Conservation (phyloP, 2,888 invertebrate species). For the Conistra vaccinii region DNA sequence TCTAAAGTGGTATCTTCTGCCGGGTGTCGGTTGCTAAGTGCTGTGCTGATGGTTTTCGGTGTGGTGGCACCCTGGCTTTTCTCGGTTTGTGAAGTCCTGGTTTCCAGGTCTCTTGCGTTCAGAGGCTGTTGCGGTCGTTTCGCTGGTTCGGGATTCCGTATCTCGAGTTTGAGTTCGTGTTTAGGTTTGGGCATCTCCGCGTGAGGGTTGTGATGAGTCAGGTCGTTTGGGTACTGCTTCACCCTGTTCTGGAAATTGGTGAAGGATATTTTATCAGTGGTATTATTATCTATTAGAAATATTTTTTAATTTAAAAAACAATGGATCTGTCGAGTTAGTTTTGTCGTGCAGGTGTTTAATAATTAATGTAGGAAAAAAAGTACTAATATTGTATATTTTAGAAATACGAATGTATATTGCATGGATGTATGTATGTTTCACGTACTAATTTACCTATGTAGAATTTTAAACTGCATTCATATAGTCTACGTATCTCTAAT, state of each 20-base stretch:
- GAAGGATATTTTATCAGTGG: not conserved
- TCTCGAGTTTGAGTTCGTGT: slow-evolving; percentile 85
- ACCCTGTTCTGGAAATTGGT: slow-evolving; percentile 83
- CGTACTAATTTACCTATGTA: not conserved
- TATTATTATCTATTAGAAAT: not conserved
- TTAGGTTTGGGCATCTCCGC: slow-evolving; percentile 86
- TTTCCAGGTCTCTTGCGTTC: slow-evolving; percentile 83
- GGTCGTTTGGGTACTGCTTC: slow-evolving; percentile 84
- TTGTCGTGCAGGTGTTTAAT: too few species aligned
- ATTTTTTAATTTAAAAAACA: not conserved
- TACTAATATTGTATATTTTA: not conserved
- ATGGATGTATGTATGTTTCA: not conserved
- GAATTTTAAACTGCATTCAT: too few species aligned
- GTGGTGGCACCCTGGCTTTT: slow-evolving; percentile 91
- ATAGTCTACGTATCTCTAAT: not conserved
- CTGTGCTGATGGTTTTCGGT: slow-evolving; percentile 93
- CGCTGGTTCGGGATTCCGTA: slow-evolving; percentile 84
- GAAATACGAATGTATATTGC: not conserved
- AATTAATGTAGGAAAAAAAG: too few species aligned
- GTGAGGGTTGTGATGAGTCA: slow-evolving; percentile 88
- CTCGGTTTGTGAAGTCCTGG: slow-evolving; percentile 84
- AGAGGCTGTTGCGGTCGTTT: slow-evolving; percentile 82
- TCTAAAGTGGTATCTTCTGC: slow-evolving; percentile 95
- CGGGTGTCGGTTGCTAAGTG: slow-evolving; percentile 93
- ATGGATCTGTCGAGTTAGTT: not conserved